phyloP scores from a whole-genome alignment of 1,140 invertebrate species.

The Drosophila kikkawai region DNA sequence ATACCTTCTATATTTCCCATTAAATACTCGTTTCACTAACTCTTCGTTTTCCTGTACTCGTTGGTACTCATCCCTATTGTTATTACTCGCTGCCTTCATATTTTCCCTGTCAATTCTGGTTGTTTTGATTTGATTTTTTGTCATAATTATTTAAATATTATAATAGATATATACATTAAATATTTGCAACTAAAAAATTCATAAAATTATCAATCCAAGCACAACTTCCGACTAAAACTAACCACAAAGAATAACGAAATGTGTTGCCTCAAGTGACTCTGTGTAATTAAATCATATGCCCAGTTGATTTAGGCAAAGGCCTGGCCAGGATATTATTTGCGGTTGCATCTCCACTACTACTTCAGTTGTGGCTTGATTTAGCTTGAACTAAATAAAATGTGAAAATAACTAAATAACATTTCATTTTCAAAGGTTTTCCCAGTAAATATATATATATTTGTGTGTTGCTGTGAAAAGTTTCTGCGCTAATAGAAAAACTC shows the following conservation, averaged over 20 bases:
- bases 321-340: background rate
- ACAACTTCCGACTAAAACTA: background rate
- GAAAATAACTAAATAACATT: background rate
- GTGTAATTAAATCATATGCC: slow-evolving; percentile 5
- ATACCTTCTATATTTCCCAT: too few species aligned
- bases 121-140: background rate
- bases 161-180: background rate
- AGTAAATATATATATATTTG: background rate
- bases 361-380: slow-evolving; percentile 2
- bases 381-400: background rate
- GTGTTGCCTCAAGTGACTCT: background rate
- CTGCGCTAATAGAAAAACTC: slow-evolving; percentile 1
- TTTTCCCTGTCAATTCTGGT: background rate
- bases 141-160: background rate
- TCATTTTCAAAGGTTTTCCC: background rate
- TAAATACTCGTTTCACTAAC: background rate
- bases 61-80: background rate
- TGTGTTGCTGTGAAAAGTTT: background rate
- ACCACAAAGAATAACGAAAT: slow-evolving; percentile 2
- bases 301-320: background rate
- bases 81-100: background rate
- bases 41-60: background rate
- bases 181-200: background rate
- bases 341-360: background rate
- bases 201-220: background rate